Evolutionary conservation across 2,888 invertebrate species (phyloP).

Genomic region (Lycophotia porphyrea): DNA sequence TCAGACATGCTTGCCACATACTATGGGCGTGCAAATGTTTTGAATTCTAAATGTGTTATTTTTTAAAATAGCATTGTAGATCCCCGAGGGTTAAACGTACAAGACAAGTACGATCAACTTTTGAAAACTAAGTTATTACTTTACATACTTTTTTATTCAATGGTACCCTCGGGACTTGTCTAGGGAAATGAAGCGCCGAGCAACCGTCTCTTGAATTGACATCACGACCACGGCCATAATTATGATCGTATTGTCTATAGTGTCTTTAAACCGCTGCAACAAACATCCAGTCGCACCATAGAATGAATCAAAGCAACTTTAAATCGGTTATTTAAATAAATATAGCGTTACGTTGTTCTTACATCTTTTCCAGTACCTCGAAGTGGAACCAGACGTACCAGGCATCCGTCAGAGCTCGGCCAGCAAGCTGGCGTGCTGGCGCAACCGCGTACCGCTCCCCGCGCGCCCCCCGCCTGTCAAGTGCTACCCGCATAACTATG

Average conservation of each 20-base stretch:
- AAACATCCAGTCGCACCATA: background rate
- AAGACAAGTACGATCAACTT: no score
- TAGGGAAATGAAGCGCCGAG: background rate
- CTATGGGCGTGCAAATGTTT: no score
- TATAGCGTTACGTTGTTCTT: background rate
- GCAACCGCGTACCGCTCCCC: conserved; percentile 80
- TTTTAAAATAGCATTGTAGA: no score
- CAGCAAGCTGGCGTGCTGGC: conserved; percentile 83
- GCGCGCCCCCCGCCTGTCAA: conserved; percentile 75
- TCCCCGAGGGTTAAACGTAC: no score
- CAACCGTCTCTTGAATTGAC: background rate
- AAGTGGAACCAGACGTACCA: conserved; percentile 61
- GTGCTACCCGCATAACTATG: conserved; percentile 83
- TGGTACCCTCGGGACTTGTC: background rate
- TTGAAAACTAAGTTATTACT: background rate
- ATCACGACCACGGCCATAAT: background rate
- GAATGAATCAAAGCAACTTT: background rate
- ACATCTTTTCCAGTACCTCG: conserved; percentile 64
- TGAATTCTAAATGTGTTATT: no score
- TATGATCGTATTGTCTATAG: background rate
- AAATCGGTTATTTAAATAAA: background rate
- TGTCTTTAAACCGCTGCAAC: no score
- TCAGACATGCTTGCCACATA: no score
- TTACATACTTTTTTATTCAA: background rate
- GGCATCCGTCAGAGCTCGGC: conserved; percentile 69